Base-by-base conservation (phyloP, 1,140 invertebrate species). In the Euwallacea fornicatus region DNA sequence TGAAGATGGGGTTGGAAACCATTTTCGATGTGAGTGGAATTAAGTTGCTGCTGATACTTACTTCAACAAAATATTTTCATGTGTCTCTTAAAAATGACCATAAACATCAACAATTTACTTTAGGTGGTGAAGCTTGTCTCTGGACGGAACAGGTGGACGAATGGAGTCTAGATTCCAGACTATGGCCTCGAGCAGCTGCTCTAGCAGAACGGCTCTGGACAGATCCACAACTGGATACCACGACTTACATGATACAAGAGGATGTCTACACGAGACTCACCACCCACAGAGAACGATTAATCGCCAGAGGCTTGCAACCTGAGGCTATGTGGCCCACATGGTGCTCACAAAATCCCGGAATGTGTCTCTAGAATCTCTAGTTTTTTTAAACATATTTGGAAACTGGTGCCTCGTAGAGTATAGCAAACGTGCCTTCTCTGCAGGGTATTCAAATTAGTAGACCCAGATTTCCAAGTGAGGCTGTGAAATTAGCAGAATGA, bases 271-370 rank as follows among this genome's bases (percentile, higher is more conserved):
- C 86, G 11, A 83, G 91, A 64, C 80, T 92, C 44, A 85, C 88
- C 54, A 83, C 85, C 33, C 89, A 91, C 68, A 81, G 90, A 50
- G 85, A 90, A 67, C 79, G 90, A 6, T 78, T 91, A 50, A 78
- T 86, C 0, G 79, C 81, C 7, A 83, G 88, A 66, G 90, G 90
- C 1, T 78, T 92, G 8, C 83, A 84, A 44, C 86, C 88, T 0
- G 90, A 91, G 75, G 86, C 89, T 2, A 83, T 93, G 75, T 90
- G 90, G 87, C 90, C 91, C 2, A 84, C 87, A 63, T 91, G 90
- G 88, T 92, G 91, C 79, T 84, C 84, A 13, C 88, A 91, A 74
- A 91, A 91, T 80, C 88, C 89, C 54, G 86, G 88, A 74, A 86
- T 89, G 81, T 91, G 89, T 81, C 87, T 90, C 81, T 82, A 76